Evolutionary conservation across 1,140 invertebrate species (phyloP), one percentile per base, ranked within the genome.

Genomic region (Drosophila willistoni): DNA sequence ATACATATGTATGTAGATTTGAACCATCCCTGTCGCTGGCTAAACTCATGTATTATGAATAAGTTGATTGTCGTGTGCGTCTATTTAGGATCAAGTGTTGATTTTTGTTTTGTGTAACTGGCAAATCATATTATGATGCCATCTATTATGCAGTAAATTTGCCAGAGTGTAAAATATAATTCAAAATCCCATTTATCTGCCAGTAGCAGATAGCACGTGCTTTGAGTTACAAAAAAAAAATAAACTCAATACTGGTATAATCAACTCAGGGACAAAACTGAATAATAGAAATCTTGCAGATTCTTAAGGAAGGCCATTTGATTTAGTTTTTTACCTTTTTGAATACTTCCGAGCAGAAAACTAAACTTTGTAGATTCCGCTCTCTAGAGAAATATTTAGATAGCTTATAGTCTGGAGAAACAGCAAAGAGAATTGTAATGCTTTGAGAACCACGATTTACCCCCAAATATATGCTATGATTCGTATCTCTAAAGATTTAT

Each of bases 41-140:
- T 73, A 71, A 71, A 36, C 76, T 86, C 83, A 86, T 86, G 72
- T 79, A 87, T 86, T 86, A 86, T 86, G 76, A 73, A 86, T 71
- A 79, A 73, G 79, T 77, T 86, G 81, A 86, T 87, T 87, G 83
- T 87, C 83, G 79, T 79, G 67, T 61, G 74, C 75, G 47, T 75
- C 74, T 76, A 60, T 69, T 66, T 63, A 56, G 51, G 68, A 57
- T 19, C 17, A 17, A 54, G 68, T 75, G 77, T 70, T 87, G 69
- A 83, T 79, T 87, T 71, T 79, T 69, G 69, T 83, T 79, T 78
- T 87, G 65, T 87, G 83, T 82, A 55, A 68, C 68, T 75, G 76
- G 72, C 83, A 86, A 86, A 86, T 86, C 79, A 86, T 86, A 87
- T 86, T 86, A 83, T 51, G 67, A 75, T 51, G 63, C 47, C 82